Evolutionary conservation across 2,113 vertebrate genomes (phyloP).

Genomic region (Proteles cristata): DNA sequence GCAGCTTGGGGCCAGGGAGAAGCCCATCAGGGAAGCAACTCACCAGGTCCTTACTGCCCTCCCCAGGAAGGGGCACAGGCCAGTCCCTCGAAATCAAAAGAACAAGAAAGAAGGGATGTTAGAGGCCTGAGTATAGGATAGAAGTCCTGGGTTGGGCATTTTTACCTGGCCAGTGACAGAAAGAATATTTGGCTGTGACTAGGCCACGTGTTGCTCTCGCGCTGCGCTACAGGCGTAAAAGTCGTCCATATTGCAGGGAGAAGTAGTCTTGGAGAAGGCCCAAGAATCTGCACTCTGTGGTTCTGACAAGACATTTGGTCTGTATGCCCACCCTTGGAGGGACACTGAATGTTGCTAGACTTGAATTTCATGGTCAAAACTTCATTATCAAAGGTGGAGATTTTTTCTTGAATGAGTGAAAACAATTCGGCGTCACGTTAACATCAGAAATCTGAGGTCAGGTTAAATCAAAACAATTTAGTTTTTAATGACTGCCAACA

Average conservation of each 20-base stretch:
- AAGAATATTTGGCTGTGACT: not conserved
- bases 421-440: not conserved
- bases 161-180: not conserved
- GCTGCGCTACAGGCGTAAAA: rapidly evolving
- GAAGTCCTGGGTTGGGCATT: not conserved
- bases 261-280: not conserved
- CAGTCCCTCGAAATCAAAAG: not conserved
- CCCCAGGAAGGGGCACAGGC: not conserved
- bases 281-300: not conserved
- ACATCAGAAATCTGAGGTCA: not conserved
- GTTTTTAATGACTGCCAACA: not conserved
- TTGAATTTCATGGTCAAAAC: not conserved
- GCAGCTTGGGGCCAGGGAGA: not conserved
- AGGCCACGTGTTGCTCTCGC: not conserved
- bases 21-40: not conserved
- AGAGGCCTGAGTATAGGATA: not conserved
- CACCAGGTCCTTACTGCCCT: not conserved
- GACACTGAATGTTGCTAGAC: not conserved
- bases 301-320: not conserved
- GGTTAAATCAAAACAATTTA: not conserved
- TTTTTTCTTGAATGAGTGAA: not conserved
- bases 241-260: not conserved
- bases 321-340: not conserved
- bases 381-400: not conserved
- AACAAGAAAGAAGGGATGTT: not conserved